phyloP scores from a whole-genome alignment of 2,797 vertebrate genomes.

The Limosa lapponica region DNA sequence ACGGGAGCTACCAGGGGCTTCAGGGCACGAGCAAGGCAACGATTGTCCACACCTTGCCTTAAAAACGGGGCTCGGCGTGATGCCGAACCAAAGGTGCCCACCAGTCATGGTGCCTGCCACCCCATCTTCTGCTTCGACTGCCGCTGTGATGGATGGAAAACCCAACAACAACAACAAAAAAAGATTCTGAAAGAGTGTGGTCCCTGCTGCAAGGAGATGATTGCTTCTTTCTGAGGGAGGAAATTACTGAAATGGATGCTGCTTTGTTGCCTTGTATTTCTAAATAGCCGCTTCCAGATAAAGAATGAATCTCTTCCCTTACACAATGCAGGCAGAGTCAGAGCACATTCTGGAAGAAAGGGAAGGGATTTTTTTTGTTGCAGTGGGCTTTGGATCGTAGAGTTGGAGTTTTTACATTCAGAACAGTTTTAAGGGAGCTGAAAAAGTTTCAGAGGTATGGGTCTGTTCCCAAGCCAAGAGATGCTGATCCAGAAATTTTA shows the following conservation, averaged over 20 bases:
- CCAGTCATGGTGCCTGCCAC: rapidly evolving
- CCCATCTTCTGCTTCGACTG: rapidly evolving
- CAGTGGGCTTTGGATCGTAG: not conserved
- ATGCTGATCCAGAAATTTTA: constrained; percentile 48
- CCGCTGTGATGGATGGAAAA: not conserved
- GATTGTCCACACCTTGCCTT: rapidly evolving
- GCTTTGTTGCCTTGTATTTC: not conserved
- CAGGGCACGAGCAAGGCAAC: not conserved
- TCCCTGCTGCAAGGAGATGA: not conserved
- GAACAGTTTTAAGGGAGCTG: not conserved
- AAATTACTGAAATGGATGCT: not conserved
- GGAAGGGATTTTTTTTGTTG: not conserved
- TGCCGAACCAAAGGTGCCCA: rapidly evolving
- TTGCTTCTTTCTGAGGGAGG: not conserved
- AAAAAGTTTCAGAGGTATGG: constrained; percentile 1
- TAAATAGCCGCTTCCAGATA: not conserved
- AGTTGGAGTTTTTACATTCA: not conserved
- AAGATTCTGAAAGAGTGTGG: not conserved
- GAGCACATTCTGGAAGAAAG: not conserved
- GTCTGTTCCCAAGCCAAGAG: not conserved
- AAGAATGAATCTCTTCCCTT: not conserved
- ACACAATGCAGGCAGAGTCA: not conserved
- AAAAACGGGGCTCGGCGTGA: rapidly evolving
- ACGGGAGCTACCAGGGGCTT: rapidly evolving
- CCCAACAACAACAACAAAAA: not conserved